Percentiles rank a stretch among this genome's conserved stretches.
phyloP scores from a whole-genome alignment of 53 echinoderm and acorn worm genomes.

The Paracentrotus lividus region DNA sequence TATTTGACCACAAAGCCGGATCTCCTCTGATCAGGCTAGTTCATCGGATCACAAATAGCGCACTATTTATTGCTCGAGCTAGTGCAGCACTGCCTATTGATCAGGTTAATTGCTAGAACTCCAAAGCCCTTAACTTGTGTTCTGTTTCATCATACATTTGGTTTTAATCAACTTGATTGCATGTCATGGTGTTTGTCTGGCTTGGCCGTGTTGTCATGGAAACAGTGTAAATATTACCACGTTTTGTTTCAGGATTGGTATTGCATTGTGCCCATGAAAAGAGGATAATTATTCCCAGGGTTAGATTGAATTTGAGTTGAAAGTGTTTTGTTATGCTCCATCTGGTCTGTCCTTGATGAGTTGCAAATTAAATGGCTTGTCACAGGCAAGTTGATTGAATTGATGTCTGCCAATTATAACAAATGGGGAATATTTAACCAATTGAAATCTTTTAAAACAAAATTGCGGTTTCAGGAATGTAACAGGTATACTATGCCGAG shows the following conservation, averaged over 20 bases:
- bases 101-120: background rate
- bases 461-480: no score
- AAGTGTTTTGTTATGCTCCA: background rate
- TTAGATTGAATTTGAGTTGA: background rate
- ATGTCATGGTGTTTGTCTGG: background rate
- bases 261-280: background rate
- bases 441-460: background rate
- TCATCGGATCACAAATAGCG: no score
- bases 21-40: no score
- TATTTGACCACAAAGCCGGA: no score
- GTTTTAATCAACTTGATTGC: constrained; percentile 24
- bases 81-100: no score
- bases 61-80: no score
- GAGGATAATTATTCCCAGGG: background rate
- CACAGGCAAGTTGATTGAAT: background rate
- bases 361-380: background rate
- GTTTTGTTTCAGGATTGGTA: background rate
- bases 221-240: background rate
- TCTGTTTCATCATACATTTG: background rate
- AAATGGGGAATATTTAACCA: background rate
- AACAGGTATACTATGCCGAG: no score
- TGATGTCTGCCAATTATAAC: background rate
- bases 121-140: background rate
- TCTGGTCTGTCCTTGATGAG: background rate
- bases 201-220: background rate